Percentiles rank a stretch among this genome's conserved stretches.
These are phyloP conservation scores for Sula dactylatra DNA, from an alignment of 2,113 vertebrate species.

Conservation along the genomic window DNA sequence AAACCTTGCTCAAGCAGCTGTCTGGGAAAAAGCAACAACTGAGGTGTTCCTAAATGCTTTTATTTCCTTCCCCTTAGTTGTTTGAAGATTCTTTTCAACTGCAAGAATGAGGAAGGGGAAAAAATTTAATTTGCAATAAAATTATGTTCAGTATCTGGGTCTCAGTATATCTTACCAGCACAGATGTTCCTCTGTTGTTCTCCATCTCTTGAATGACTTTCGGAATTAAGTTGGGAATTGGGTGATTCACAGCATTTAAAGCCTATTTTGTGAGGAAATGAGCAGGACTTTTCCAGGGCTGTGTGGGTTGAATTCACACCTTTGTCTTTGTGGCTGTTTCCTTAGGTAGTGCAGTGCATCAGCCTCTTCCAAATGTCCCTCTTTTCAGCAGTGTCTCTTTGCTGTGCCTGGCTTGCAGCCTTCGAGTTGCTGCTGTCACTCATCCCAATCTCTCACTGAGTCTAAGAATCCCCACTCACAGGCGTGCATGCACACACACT, in stretches of 20 bases:
- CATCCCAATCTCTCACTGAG: neutral
- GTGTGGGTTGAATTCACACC: neutral
- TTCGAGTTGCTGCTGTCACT: neutral
- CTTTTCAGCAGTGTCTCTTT: neutral
- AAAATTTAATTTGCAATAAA: conserved; percentile 2
- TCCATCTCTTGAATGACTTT: conserved; percentile 13
- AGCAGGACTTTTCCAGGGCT: neutral
- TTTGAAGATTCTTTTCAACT: conserved; percentile 8
- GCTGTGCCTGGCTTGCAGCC: neutral
- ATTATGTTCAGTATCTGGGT: neutral
- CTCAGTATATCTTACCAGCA: neutral
- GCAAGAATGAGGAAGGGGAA: neutral
- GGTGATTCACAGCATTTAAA: neutral
- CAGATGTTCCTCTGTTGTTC: conserved; percentile 17
- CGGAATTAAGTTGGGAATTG: conserved; percentile 48
- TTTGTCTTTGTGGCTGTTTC: neutral
- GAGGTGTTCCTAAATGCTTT: neutral
- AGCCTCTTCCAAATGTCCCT: neutral
- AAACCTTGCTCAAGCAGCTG: neutral
- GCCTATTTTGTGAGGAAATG: neutral
- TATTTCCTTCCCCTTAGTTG: neutral
- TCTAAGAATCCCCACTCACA: neutral
- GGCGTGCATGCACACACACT: accelerated
- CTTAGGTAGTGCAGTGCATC: neutral
- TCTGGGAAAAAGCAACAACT: neutral